These are phyloP conservation scores for Morone saxatilis DNA, from an alignment of 2,113 vertebrate genomes.

Conservation along the genomic window DNA sequence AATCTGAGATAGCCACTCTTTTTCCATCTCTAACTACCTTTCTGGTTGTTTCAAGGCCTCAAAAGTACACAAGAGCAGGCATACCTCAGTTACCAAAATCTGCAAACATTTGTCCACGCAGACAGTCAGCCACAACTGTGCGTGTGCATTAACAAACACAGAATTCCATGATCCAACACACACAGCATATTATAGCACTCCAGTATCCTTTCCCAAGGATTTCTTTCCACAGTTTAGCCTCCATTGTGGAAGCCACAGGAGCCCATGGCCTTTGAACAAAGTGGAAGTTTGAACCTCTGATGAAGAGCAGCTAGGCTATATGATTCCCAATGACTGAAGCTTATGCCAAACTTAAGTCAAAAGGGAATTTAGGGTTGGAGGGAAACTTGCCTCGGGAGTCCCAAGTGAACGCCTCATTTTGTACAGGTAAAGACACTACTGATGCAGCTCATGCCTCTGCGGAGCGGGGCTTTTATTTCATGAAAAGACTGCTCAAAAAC, in stretches of 20 bases:
- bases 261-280: constrained; percentile 33
- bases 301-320: constrained; percentile 20
- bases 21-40: constrained; percentile 27
- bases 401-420: constrained; percentile 14
- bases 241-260: constrained; percentile 36
- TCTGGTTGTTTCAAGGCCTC: constrained; percentile 16
- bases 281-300: constrained; percentile 35
- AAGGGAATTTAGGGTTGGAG: constrained; percentile 5
- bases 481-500: constrained; percentile 24
- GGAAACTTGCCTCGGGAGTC: constrained; percentile 17
- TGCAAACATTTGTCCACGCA: constrained; percentile 11
- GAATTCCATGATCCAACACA: constrained; percentile 11
- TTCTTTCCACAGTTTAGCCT: constrained; percentile 18
- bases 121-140: constrained; percentile 3
- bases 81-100: constrained; percentile 17
- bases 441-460: constrained; percentile 6
- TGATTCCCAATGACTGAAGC: constrained; percentile 37
- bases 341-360: constrained; percentile 24
- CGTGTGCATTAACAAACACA: constrained; percentile 16
- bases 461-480: neutral
- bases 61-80: constrained; percentile 9
- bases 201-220: constrained; percentile 25
- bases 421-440: constrained; percentile 24
- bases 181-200: constrained; percentile 8
- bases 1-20: constrained; percentile 47